Base-by-base conservation (phyloP, 2,888 invertebrate species). In the Agrotis ipsilon region DNA sequence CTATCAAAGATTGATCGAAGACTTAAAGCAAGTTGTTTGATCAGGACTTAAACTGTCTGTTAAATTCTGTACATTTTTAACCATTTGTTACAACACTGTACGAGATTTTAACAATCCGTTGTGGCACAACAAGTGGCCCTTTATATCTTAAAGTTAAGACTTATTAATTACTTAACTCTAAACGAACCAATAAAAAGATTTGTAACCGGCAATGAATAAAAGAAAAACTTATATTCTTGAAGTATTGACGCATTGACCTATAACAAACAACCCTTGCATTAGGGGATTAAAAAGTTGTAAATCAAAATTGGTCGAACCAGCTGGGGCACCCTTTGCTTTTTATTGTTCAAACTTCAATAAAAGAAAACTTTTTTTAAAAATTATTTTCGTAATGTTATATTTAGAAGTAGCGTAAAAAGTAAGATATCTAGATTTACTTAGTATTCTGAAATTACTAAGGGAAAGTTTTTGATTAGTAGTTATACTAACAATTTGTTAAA, bases 291-390 rank as follows among this genome's bases (percentile, higher is more conserved):
- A 69, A 62, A 58, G 48, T 57, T 65, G 58, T 49, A 51, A 71
- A 78, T 64, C 46, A 74, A 74, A 80, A 74, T 80, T 80, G 46
- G 43, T 75, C 51, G 55, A 64, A 39, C 45, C 39, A 6, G 43
- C 39, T 49, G 59, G 82, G 64, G 61, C 5, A 32, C 55, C 32
- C n/a, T 65, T 39, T 49, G 74, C 51, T 51, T 45, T 62, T 61
- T 46, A 79, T 74, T 74, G 75, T 80, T 75, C 66, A 14, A n/a
- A 52, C 14, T 75, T 74, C 27, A 64, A 58, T 80, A 58, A 21
- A n/a, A 21, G 43, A 52, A 16, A 54, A 73, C 48, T 55, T 73
- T 60, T 24, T 48, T 21, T n/a, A 21, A 48, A 19, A 39, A 72
- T 72, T 43, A 16, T 27, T 27, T 27, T 27, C 14, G 0, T 55